These are phyloP conservation scores for Branchellion lobata DNA, from an alignment of 2,888 invertebrate genomes.

Conservation along the genomic window DNA sequence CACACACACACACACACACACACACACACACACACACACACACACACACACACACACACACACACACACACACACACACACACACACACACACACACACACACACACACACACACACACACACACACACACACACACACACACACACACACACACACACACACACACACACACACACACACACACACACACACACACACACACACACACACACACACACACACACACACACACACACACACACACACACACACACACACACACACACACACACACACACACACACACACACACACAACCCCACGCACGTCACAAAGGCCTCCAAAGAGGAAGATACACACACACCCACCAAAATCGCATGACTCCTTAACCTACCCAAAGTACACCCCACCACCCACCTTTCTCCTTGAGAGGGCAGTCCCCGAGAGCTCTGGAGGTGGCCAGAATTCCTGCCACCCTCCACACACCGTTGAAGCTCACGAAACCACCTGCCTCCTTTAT, in stretches of 20 bases:
- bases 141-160: slow-evolving; percentile 35
- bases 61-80: slow-evolving; percentile 40
- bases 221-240: slow-evolving; percentile 35
- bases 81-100: slow-evolving; percentile 40
- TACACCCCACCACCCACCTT: background rate
- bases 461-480: slow-evolving; percentile 90
- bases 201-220: slow-evolving; percentile 29
- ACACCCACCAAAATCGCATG: no score
- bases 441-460: slow-evolving; percentile 90
- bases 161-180: slow-evolving; percentile 32
- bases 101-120: slow-evolving; percentile 41
- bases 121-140: slow-evolving; percentile 40
- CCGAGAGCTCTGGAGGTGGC: slow-evolving; percentile 89
- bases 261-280: slow-evolving; percentile 4
- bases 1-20: slow-evolving; percentile 18
- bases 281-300: slow-evolving; percentile 18
- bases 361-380: no score
- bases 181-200: slow-evolving; percentile 37
- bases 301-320: no score
- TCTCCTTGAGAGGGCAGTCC: slow-evolving; percentile 82
- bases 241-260: slow-evolving; percentile 35
- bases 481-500: slow-evolving; percentile 93
- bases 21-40: slow-evolving; percentile 22
- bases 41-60: slow-evolving; percentile 40
- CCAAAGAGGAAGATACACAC: no score